Evolutionary conservation across 2,113 vertebrate species (phyloP).

Genomic region (Sakesphorus luctuosus): DNA sequence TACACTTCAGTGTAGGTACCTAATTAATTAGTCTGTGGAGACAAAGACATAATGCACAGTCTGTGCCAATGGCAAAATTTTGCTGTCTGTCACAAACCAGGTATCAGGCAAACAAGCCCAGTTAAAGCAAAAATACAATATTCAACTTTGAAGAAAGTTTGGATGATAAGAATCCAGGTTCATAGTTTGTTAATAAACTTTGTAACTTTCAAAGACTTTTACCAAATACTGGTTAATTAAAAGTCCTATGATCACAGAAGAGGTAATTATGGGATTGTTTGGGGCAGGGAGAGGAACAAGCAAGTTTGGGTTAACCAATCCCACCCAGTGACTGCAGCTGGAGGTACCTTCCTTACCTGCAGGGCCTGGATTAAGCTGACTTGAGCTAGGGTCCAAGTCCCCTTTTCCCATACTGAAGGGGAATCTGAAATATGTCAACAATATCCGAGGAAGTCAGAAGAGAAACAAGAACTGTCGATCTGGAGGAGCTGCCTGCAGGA

Average conservation of each 20-base stretch:
- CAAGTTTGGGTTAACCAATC: background rate
- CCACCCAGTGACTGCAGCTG: background rate
- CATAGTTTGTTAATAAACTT: background rate
- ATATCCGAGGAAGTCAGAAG: background rate
- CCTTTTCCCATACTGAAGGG: conserved; percentile 52
- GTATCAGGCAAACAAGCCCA: background rate
- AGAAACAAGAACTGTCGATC: background rate
- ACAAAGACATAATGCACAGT: background rate
- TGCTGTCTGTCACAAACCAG: background rate
- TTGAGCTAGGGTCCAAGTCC: conserved; percentile 5
- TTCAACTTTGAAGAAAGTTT: background rate
- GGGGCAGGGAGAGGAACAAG: background rate
- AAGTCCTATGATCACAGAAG: background rate
- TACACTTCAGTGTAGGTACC: background rate
- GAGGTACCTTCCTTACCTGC: conserved; percentile 26
- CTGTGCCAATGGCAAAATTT: background rate
- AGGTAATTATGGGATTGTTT: background rate
- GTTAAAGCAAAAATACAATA: background rate
- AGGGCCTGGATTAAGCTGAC: conserved; percentile 39
- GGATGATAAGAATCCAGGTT: background rate
- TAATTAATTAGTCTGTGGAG: background rate
- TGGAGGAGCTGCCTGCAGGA: background rate
- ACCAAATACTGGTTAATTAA: background rate
- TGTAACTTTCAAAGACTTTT: background rate
- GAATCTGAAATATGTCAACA: conserved; percentile 64